Conservation (phyloP, 53 echinoderm and acorn worm genomes). For the Echinometra lucunter region DNA sequence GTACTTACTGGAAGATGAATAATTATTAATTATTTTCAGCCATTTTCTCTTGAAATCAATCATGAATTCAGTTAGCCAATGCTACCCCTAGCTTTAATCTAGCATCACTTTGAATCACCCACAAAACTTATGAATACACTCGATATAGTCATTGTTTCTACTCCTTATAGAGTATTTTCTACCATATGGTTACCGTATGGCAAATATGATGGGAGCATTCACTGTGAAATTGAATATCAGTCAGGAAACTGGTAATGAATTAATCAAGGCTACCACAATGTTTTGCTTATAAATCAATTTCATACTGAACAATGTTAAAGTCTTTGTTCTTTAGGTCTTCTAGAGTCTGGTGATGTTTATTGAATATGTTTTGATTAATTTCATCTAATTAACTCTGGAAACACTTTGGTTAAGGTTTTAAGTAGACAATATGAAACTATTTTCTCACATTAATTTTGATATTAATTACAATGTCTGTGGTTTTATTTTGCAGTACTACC, state of each 20-base stretch:
- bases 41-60: not conserved
- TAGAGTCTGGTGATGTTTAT: not conserved
- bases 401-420: not conserved
- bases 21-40: not conserved
- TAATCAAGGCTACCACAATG: no score
- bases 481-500: slow-evolving; percentile 78
- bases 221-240: not conserved
- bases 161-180: not conserved
- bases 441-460: not conserved
- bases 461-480: not conserved
- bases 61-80: not conserved
- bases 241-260: not conserved
- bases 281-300: no score
- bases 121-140: not conserved
- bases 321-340: no score
- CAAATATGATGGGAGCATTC: not conserved
- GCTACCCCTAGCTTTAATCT: not conserved
- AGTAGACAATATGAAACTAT: not conserved
- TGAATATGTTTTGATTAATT: not conserved
- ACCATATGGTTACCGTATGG: not conserved
- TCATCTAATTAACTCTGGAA: not conserved
- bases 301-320: no score
- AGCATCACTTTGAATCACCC: not conserved
- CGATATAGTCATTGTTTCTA: not conserved
- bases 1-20: not conserved